phyloP scores from a whole-genome alignment of 2,888 invertebrate species.

The Mythimna vitellina region DNA sequence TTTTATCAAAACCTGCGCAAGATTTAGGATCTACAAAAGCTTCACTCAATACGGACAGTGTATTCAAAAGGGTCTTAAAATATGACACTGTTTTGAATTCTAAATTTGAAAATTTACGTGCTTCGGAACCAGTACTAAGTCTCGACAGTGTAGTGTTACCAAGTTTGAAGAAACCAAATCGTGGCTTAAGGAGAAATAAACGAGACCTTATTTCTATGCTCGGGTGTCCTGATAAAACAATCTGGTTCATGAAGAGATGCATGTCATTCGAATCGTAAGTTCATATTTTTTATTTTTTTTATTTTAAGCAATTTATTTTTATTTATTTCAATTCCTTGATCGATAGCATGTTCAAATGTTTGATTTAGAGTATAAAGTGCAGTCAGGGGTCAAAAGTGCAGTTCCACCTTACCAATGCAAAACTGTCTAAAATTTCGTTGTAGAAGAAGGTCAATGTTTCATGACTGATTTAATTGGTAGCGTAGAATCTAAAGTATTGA shows the following conservation, averaged over 20 bases:
- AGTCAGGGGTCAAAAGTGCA: no score
- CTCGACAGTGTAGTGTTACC: background rate
- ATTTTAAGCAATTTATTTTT: background rate
- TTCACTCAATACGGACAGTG: background rate
- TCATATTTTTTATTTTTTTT: background rate
- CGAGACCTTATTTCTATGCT: background rate
- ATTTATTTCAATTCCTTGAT: background rate
- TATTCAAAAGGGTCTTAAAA: background rate
- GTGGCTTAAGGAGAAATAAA: background rate
- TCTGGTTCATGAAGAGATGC: slow-evolving; percentile 23
- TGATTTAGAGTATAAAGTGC: background rate
- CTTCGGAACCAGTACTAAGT: slow-evolving; percentile 9
- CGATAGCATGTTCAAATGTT: background rate
- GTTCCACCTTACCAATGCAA: no score
- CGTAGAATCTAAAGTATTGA: no score
- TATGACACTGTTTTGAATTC: slow-evolving; percentile 1
- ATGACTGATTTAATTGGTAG: no score
- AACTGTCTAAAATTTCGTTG: no score
- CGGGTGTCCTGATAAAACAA: slow-evolving; percentile 18
- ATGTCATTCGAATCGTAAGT: slow-evolving; percentile 35
- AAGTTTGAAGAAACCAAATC: background rate
- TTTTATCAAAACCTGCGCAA: slow-evolving; percentile 30
- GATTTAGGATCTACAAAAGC: background rate
- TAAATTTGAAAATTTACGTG: slow-evolving; percentile 20
- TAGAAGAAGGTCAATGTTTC: no score